Conservation (phyloP, 2,888 invertebrate genomes). For the Sepioteuthis lessoniana region DNA sequence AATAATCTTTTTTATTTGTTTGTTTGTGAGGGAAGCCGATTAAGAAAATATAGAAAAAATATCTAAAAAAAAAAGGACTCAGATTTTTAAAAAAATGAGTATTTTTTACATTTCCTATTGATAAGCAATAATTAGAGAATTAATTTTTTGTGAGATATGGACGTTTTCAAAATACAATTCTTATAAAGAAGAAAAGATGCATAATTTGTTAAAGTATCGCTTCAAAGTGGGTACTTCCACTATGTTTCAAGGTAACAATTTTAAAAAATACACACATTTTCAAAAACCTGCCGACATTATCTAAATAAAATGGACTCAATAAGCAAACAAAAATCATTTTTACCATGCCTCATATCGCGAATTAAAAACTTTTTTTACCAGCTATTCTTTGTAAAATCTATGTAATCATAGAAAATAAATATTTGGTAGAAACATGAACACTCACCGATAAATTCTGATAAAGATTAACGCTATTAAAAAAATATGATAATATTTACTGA, state of each 20-base stretch:
- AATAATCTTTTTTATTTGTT: not conserved
- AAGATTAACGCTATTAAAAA: too few species aligned
- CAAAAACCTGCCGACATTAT: not conserved
- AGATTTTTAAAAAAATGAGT: not conserved
- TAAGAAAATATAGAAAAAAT: not conserved
- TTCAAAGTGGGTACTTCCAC: not conserved
- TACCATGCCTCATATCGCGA: constrained; percentile 16
- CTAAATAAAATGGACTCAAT: not conserved
- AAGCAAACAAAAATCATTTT: not conserved
- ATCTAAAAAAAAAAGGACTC: not conserved
- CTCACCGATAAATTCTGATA: too few species aligned
- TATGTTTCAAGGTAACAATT: not conserved
- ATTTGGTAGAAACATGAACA: too few species aligned
- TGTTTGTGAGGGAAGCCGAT: not conserved
- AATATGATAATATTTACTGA: too few species aligned
- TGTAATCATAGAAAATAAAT: not conserved
- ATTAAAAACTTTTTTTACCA: not conserved
- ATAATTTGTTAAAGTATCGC: not conserved
- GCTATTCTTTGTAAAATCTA: not conserved
- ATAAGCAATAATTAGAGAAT: not conserved
- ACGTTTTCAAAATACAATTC: not conserved
- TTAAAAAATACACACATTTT: not conserved
- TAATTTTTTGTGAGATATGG: not conserved
- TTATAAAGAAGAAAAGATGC: not conserved
- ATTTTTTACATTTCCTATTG: not conserved